These are phyloP conservation scores for Drosophila kohkoa DNA, from an alignment of 1,140 invertebrate species.

Conservation along the genomic window DNA sequence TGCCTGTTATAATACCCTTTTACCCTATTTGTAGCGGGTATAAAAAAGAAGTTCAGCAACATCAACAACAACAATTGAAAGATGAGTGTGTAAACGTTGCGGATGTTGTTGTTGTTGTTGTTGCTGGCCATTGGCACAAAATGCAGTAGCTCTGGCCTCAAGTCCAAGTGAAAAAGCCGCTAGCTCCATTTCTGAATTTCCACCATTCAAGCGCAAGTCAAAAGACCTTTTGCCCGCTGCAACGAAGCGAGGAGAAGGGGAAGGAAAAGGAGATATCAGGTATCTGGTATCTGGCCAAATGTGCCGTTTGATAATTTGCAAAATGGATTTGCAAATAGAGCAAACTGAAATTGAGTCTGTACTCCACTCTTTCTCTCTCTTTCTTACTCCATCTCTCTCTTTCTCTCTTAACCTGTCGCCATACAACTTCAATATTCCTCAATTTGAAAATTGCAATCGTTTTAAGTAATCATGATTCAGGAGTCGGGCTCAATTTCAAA, in stretches of 20 bases:
- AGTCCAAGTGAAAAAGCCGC: conserved; percentile 32
- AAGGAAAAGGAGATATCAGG: neutral
- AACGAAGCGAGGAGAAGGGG: neutral
- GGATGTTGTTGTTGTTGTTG: neutral
- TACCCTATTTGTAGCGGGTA: no score
- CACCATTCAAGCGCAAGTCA: conserved; percentile 13
- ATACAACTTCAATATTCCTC: neutral
- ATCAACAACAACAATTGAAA: conserved; percentile 1
- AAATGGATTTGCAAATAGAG: conserved; percentile 41
- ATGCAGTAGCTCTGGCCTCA: conserved; percentile 33
- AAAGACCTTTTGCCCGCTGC: conserved; percentile 13
- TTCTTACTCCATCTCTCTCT: neutral
- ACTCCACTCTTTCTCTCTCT: neutral
- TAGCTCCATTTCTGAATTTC: conserved; percentile 7
- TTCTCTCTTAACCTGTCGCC: neutral
- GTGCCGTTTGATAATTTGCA: conserved; percentile 46
- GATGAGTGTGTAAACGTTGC: conserved; percentile 7
- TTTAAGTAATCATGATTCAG: conserved; percentile 11
- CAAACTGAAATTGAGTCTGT: conserved; percentile 2
- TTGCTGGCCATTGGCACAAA: conserved; percentile 10
- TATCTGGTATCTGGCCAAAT: conserved; percentile 18
- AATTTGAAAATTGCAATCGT: conserved; percentile 4
- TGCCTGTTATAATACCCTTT: no score
- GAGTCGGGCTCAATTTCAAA: neutral
- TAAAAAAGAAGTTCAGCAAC: neutral